phyloP scores from a whole-genome alignment of 2,888 invertebrate genomes.

The Lycophotia porphyrea region DNA sequence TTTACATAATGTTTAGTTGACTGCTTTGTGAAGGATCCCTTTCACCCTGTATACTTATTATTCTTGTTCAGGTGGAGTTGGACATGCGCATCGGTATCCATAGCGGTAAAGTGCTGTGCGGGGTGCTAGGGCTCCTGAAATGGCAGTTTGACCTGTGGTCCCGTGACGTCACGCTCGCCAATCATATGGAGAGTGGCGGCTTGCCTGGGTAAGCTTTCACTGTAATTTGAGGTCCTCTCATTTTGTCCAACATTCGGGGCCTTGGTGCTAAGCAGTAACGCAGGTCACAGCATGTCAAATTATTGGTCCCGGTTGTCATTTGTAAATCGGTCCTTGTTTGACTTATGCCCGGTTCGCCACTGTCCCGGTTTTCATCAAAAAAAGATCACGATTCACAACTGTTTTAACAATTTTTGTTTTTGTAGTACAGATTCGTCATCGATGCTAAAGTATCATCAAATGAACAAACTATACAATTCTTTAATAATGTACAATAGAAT shows the following conservation, averaged over 20 bases:
- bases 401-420: too few relatives aligned
- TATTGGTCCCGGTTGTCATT: background rate
- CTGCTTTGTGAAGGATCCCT: background rate
- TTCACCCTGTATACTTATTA: background rate
- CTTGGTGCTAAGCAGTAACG: background rate
- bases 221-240: background rate
- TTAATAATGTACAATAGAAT: background rate
- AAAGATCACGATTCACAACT: too few relatives aligned
- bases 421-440: too few relatives aligned
- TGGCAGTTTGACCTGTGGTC: constrained; percentile 99
- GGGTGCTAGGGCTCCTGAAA: constrained; percentile 97
- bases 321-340: background rate
- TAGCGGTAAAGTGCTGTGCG: constrained; percentile 98
- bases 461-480: too few relatives aligned
- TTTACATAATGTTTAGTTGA: too few relatives aligned
- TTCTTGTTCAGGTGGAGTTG: constrained; percentile 76
- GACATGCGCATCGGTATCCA: constrained; percentile 99
- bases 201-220: constrained; percentile 94
- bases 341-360: too few relatives aligned
- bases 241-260: background rate
- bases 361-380: too few relatives aligned
- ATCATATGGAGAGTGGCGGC: constrained; percentile 99
- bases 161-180: constrained; percentile 98
- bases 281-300: background rate
- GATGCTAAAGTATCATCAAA: too few relatives aligned